Evolutionary conservation across 2,797 vertebrate species (phyloP).

Genomic region (Orestias chungarensis): DNA sequence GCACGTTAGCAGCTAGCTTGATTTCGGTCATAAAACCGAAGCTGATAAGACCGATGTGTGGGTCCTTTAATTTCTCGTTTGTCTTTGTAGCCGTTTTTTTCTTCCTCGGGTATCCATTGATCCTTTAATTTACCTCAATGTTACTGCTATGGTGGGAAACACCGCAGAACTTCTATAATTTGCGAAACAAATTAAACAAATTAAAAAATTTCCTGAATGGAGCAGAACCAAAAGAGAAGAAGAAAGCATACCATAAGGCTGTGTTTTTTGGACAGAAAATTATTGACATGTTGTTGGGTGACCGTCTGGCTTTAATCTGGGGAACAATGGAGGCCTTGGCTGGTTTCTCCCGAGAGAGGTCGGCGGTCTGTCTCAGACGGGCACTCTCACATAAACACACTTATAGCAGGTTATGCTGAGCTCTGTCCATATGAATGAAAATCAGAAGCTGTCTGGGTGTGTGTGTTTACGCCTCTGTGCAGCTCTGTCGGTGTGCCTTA

Average conservation of each 20-base stretch:
- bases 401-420: conserved; percentile 36
- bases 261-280: conserved; percentile 61
- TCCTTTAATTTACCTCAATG: conserved; percentile 8
- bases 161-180: conserved; percentile 23
- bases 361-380: conserved; percentile 63
- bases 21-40: conserved; percentile 13
- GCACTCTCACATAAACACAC: conserved; percentile 63
- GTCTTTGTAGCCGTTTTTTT: background rate
- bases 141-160: conserved; percentile 11
- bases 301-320: conserved; percentile 73
- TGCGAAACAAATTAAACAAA: conserved; percentile 37
- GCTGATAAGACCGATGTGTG: background rate
- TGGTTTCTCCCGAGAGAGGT: conserved; percentile 53
- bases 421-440: conserved; percentile 45
- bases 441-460: conserved; percentile 33
- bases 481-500: conserved; percentile 43
- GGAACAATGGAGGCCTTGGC: conserved; percentile 60
- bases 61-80: conserved; percentile 6
- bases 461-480: conserved; percentile 49
- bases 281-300: conserved; percentile 63
- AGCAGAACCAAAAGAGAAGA: conserved; percentile 40
- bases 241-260: conserved; percentile 59
- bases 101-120: background rate
- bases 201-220: conserved; percentile 1
- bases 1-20: conserved; percentile 7